These are phyloP conservation scores for Acipenser ruthenus DNA, from an alignment of 2,797 vertebrate genomes.

Conservation along the genomic window DNA sequence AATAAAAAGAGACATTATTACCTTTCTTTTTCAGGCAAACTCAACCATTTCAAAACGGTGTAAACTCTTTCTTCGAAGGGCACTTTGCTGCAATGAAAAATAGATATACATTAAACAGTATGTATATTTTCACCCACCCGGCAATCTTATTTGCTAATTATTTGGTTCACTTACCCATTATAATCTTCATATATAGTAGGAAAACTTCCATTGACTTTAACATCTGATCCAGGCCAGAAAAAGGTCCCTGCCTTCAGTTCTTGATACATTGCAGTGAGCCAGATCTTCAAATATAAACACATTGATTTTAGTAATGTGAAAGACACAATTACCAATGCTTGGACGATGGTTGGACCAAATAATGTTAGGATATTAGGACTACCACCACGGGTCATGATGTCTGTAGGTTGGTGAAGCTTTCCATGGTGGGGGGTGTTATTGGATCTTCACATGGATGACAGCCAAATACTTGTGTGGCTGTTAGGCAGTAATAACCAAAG, in stretches of 20 bases:
- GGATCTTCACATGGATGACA: no score
- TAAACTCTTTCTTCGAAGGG: constrained; percentile 59
- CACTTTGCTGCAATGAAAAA: constrained; percentile 32
- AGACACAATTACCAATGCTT: no score
- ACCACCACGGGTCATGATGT: no score
- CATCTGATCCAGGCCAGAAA: constrained; percentile 70
- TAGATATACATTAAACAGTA: neutral
- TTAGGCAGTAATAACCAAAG: no score
- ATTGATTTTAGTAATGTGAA: no score
- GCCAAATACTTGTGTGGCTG: no score
- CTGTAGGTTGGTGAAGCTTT: no score
- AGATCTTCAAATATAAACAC: constrained; percentile 43
- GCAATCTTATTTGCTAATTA: neutral
- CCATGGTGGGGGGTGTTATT: no score
- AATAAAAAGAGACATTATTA: constrained; percentile 13
- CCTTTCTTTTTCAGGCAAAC: constrained; percentile 49
- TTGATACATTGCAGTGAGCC: constrained; percentile 57
- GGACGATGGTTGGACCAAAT: no score
- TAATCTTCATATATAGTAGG: constrained; percentile 49
- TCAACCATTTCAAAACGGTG: constrained; percentile 56
- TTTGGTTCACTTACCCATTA: constrained; percentile 41
- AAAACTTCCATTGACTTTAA: constrained; percentile 55
- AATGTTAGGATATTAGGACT: no score
- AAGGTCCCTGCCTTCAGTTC: constrained; percentile 58
- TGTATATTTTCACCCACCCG: neutral